phyloP scores from a whole-genome alignment of 1,140 invertebrate genomes.

The Battus philenor region DNA sequence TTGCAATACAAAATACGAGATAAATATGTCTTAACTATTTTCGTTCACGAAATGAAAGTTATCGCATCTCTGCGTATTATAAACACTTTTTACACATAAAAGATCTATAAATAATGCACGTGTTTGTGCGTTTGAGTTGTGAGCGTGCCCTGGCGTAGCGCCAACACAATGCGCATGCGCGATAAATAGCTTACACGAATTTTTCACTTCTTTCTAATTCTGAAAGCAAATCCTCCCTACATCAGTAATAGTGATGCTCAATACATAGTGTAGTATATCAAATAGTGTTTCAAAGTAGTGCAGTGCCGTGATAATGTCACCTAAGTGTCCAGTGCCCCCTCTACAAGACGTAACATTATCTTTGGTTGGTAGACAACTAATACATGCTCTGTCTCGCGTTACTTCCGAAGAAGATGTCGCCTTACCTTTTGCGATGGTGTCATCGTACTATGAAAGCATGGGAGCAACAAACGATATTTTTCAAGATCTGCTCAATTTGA shows the following conservation, averaged over 20 bases:
- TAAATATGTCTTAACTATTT: background rate
- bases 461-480: slow-evolving; percentile 79
- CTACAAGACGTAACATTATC: slow-evolving; percentile 67
- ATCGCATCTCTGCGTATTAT: slow-evolving; percentile 33
- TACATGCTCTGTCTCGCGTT: slow-evolving; percentile 62
- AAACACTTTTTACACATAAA: slow-evolving; percentile 72
- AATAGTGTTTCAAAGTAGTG: slow-evolving; percentile 30
- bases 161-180: slow-evolving; percentile 55
- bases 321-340: slow-evolving; percentile 64
- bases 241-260: slow-evolving; percentile 42
- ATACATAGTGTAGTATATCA: slow-evolving; percentile 30
- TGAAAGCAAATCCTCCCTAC: slow-evolving; percentile 37
- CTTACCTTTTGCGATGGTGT: slow-evolving; percentile 76
- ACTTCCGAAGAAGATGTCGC: slow-evolving; percentile 75
- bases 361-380: slow-evolving; percentile 69
- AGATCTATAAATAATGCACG: slow-evolving; percentile 65
- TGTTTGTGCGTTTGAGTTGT: slow-evolving; percentile 68
- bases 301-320: slow-evolving; percentile 65
- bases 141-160: slow-evolving; percentile 52
- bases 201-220: slow-evolving; percentile 59
- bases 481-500: slow-evolving; percentile 79
- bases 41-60: slow-evolving; percentile 9
- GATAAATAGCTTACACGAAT: slow-evolving; percentile 53
- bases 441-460: slow-evolving; percentile 75
- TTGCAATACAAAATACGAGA: background rate